Evolutionary conservation across 92 coral and sea anemone genomes (phyloP), one percentile per base, ranked within the genome.

Genomic region (Nematostella vectensis): DNA sequence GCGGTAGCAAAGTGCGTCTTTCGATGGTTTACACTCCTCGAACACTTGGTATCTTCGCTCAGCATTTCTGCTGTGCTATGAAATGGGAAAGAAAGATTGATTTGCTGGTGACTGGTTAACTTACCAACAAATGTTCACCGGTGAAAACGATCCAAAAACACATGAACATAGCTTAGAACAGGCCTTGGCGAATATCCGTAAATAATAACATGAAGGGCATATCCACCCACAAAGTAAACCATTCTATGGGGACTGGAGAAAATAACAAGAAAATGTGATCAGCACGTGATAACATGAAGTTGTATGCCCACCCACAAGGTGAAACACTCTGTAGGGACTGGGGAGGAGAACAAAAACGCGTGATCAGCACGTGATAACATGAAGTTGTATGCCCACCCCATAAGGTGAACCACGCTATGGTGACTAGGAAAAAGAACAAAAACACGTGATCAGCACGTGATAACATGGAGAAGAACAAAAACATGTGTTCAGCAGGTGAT

Each of bases 251-350:
- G 36, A 89, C 96, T 89, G 62, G 15, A 67, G 55, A 9, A 31
- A 29, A 33, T 8, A 43, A 15, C 2, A 6, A 16, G 15, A 0
- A 29, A 10, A 11, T n/a, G n/a, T n/a, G n/a, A n/a, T n/a, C n/a
- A n/a, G n/a, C n/a, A n/a, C n/a, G n/a, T 0, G 29, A 20, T 11
- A n/a, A n/a, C n/a, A n/a, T n/a, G n/a, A n/a, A n/a, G n/a, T n/a
- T n/a, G n/a, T n/a, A n/a, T n/a, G n/a, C n/a, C n/a, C n/a, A n/a
- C n/a, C n/a, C n/a, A n/a, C n/a, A n/a, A n/a, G 0, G 98, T 91
- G 45, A 91, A 44, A 95, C 98, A 91, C 57, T 91, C 98, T 17
- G 86, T 29, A 0, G 96, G 96, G 36, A 89, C 96, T 89, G 62
- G 15, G 63, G 55, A 9, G 25, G 22, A 33, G 27, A 43, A 15